Evolutionary conservation across 2,888 invertebrate genomes (phyloP), one percentile per base, ranked within the genome.

Genomic region (Rhimphoctona megacephalus): DNA sequence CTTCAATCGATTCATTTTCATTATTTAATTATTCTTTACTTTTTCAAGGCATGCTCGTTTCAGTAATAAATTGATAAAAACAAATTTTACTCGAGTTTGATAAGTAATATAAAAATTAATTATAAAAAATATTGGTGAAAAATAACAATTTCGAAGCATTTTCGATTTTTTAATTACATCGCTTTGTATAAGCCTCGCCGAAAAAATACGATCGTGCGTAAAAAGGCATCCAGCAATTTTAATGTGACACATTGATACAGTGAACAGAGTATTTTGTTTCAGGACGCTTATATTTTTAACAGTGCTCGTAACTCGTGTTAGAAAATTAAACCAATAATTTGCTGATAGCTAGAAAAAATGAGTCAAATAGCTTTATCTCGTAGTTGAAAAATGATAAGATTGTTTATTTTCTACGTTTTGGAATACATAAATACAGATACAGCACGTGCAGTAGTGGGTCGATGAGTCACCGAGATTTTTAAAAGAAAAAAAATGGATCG

Each of bases 341-440:
- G 9, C 36, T 52, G 33, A 36, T 9, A 33, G n/a, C 39, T 19
- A 36, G 25, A 57, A 49, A 30, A 22, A 33, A 52, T 5, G 22
- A 36, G 66, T n/a, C 11, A 14, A 43, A 57, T 11, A 52, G 52
- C 25, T 30, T 73, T 76, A 19, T 36, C 57, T 11, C 39, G n/a
- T 74, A 19, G 14, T 30, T 39, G 49, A 30, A 7, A n/a, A 69
- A 57, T 33, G 69, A 69, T 33, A 66, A 39, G 36, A 36, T 72
- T 72, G 25, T 77, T 86, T 81, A 49, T 83, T 84, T 84, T 67
- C 69, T 78, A 84, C 61, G 36, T 78, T 86, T 84, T 81, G 74
- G 64, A 84, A 81, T 54, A 67, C 74, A 78, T 61, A 30, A 83
- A 83, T 81, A 69, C 19, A 74, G 69, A 69, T 67, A 54, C 74